phyloP scores from a whole-genome alignment of 2,888 invertebrate species.

The Neuroscelio doddi region DNA sequence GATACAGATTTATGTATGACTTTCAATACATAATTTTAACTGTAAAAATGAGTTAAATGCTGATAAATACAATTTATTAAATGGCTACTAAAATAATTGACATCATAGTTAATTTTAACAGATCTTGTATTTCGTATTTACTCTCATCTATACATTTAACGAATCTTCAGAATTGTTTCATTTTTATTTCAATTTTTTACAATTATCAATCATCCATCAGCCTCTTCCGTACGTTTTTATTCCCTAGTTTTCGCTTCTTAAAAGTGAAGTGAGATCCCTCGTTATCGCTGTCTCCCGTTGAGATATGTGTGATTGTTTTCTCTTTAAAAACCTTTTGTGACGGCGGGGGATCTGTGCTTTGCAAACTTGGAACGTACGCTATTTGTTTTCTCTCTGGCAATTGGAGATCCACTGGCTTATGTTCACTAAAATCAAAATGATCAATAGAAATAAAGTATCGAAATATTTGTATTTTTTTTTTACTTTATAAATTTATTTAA shows the following conservation, averaged over 20 bases:
- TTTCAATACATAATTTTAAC: too few species aligned
- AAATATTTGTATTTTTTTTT: too few species aligned
- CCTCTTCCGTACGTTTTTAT: constrained; percentile 79
- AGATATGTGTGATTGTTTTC: constrained; percentile 75
- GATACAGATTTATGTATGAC: too few species aligned
- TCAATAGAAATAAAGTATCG: too few species aligned
- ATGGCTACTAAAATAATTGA: too few species aligned
- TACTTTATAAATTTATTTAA: not conserved
- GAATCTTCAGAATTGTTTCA: too few species aligned
- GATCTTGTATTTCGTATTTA: too few species aligned
- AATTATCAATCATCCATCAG: constrained; percentile 76
- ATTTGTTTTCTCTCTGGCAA: constrained; percentile 76
- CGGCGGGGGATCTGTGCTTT: constrained; percentile 69
- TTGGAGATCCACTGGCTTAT: constrained; percentile 79
- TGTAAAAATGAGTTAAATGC: too few species aligned
- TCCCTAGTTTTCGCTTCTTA: constrained; percentile 81
- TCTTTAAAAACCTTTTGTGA: constrained; percentile 76
- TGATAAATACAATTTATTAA: too few species aligned
- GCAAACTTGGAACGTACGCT: constrained; percentile 70
- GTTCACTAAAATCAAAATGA: constrained; percentile 69
- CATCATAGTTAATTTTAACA: too few species aligned
- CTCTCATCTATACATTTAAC: too few species aligned
- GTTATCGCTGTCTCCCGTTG: constrained; percentile 73
- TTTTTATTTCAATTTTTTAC: too few species aligned
- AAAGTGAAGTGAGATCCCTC: constrained; percentile 72